Evolutionary conservation across 2,113 vertebrate species (phyloP).

Genomic region (Pygoscelis adeliae): DNA sequence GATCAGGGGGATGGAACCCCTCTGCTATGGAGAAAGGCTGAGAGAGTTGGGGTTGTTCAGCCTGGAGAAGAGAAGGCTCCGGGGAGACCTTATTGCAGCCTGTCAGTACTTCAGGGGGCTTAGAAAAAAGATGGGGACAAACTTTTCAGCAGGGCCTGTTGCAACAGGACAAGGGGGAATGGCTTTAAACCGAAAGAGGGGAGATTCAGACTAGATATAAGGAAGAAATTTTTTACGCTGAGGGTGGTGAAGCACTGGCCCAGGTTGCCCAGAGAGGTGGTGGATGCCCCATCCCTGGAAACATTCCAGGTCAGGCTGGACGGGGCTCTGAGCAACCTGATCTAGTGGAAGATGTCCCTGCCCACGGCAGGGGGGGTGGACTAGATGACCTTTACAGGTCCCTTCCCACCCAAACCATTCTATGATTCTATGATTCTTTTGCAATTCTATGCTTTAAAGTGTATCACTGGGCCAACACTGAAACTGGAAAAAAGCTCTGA

Average conservation of each 20-base stretch:
- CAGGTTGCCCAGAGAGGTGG: background rate
- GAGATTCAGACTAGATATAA: background rate
- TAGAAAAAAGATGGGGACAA: background rate
- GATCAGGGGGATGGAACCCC: accelerated
- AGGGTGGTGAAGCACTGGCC: background rate
- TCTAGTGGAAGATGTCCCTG: background rate
- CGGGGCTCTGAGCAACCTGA: background rate
- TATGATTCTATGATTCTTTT: background rate
- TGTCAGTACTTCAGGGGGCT: too few relatives aligned
- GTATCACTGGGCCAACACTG: too few relatives aligned
- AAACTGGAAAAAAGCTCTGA: background rate
- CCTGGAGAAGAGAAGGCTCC: background rate
- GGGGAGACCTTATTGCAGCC: background rate
- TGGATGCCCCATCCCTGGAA: background rate
- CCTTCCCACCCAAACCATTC: background rate
- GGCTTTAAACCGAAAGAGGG: background rate
- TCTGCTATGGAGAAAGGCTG: background rate
- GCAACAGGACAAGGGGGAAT: accelerated
- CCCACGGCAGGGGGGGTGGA: background rate
- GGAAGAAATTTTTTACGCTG: accelerated
- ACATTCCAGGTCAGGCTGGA: background rate
- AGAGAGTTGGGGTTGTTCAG: background rate
- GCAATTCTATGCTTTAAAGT: background rate
- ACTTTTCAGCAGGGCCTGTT: background rate
- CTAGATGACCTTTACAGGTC: background rate